Evolutionary conservation across 92 coral and sea anemone genomes (phyloP), one percentile per base, ranked within the genome.

Genomic region (Hydrozoanthus gracilis): DNA sequence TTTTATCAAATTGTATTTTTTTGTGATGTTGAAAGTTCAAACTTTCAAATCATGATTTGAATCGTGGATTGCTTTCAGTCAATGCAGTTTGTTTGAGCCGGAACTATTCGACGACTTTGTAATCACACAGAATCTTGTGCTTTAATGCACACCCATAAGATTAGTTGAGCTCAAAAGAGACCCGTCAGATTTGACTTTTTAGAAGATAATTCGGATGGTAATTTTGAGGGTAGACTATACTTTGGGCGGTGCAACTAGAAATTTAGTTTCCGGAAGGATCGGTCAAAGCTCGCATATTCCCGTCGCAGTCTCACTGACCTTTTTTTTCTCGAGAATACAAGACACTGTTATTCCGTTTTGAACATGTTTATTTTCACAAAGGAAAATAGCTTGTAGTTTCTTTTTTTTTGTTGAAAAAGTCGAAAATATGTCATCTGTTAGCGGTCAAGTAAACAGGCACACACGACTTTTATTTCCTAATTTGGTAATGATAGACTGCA

Each of bases 401-500:
- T 54, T 64, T 50, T 4, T 20, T 15, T 58, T 65, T 47, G 35
- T 48, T 62, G 10, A 47, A 79, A 46, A 2, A 4, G 16, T 17
- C 7, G 84, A 79, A 45, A 51, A 64, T 65, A 61, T 20, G 74
- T 80, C 85, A 48, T 65, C 61, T 80, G 61, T 80, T 80, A 10
- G 27, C 60, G 73, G 69, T 64, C 64, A 73, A 49, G 48, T 75
- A 80, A 80, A 65, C 65, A 80, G 50, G 48, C 85, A 62, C 48
- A 49, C 44, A 61, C 64, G 65, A 17, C 85, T 60, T 16, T 80
- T 80, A 44, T 80, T 51, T 14, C 85, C 85, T 80, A 80, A 80
- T 80, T 80, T 80, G 85, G 85, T 80, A 65, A 80, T 80, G 27
- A 80, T 46, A 47, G 16, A 64, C 61, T 80, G 48, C 47, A 39